Evolutionary conservation across 23 tunicate genomes (phyloP), one percentile per base, ranked within the genome.

Genomic region (Botrylloides violaceus): DNA sequence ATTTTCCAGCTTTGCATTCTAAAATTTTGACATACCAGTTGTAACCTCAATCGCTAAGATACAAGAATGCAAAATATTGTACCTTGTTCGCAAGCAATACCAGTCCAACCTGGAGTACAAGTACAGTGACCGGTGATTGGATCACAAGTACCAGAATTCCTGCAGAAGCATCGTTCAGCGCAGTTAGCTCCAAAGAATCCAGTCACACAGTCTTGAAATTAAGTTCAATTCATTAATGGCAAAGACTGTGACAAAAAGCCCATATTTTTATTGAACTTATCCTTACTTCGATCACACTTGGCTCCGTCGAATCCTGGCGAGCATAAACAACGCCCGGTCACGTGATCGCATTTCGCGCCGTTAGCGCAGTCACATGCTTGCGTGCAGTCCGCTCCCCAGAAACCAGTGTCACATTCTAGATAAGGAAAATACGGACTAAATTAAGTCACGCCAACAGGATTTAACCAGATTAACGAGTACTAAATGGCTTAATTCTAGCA

Each of bases 341-440:
- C 94, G 84, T 93, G 98, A 73, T 93, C 93, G 56, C 98, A 93
- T 35, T 76, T 85, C 22, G 94, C 93, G 43, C 98, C 98, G 57
- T 93, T 93, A 25, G 80, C 94, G 49, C 98, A 93, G 36, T 93
- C 87, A 59, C 98, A 93, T 6, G 22, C 66, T 24, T 86, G 81
- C 27, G 88, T 78, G 63, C 98, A 93, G 37, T 85, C 80, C 29
- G 71, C 84, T 25, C 98, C 98, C 95, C 95, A 93, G 1, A 73
- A 53, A 37, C 31, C 61, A 30, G 66, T 71, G 26, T 72, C 81
- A 49, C 98, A 93, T 49, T 81, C 97, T 90, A 61, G 15, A 43
- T 15, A n/a, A n/a, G n/a, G n/a, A n/a, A n/a, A n/a, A n/a, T n/a
- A n/a, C n/a, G n/a, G n/a, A n/a, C n/a, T n/a, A n/a, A n/a, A n/a